phyloP scores from a whole-genome alignment of 2,888 invertebrate genomes.

The Metacarcinus magister region DNA sequence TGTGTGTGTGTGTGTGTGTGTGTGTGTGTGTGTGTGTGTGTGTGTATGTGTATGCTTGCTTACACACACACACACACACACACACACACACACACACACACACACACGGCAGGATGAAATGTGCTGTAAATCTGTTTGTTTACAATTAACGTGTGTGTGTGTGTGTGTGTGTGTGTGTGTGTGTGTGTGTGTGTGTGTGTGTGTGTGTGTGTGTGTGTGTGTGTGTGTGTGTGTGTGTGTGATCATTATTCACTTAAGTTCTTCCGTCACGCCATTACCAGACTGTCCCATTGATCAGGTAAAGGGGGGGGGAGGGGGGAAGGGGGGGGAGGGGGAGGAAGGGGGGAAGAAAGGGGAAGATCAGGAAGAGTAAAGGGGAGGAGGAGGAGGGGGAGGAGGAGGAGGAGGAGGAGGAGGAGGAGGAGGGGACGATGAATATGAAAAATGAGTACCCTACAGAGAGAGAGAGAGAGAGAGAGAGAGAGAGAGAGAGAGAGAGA shows the following conservation, averaged over 20 bases:
- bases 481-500: conserved; percentile 50
- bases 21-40: conserved; percentile 26
- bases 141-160: neutral
- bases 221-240: conserved; percentile 43
- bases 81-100: too few relatives aligned
- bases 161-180: neutral
- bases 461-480: conserved; percentile 53
- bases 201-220: conserved; percentile 20
- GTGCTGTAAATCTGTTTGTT: neutral
- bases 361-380: neutral
- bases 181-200: conserved; percentile 10
- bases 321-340: neutral
- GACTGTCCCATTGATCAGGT: conserved; percentile 31
- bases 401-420: neutral
- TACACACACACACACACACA: neutral
- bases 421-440: neutral
- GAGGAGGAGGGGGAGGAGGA: neutral
- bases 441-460: too few relatives aligned
- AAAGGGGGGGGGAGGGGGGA: neutral
- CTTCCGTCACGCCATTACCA: neutral
- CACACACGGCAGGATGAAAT: neutral
- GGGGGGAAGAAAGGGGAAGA: neutral
- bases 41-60: neutral
- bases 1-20: conserved; percentile 1
- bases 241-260: neutral